Conservation (phyloP, 23 tunicate genomes). For the Oikopleura albicans region DNA sequence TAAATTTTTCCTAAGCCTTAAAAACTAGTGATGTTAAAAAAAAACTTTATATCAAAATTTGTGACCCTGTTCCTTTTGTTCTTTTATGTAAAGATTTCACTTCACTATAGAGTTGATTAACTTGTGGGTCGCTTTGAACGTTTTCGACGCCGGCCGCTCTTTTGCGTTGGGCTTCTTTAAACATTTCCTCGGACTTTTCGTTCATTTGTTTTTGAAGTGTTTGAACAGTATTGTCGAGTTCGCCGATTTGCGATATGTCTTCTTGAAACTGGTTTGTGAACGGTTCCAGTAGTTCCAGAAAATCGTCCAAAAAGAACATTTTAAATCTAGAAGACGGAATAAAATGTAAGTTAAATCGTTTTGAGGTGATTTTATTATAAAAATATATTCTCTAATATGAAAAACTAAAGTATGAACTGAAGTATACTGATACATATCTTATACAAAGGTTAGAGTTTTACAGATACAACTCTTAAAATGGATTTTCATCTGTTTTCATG, state of each 20-base stretch:
- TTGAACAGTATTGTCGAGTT: not conserved
- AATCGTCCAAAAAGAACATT: constrained; percentile 17
- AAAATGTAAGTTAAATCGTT: no score
- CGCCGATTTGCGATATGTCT: constrained; percentile 11
- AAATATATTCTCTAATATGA: not conserved
- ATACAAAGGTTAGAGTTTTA: no score
- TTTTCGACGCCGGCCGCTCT: not conserved
- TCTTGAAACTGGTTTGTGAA: not conserved
- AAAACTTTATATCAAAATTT: not conserved
- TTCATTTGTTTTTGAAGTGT: not conserved
- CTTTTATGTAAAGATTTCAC: not conserved
- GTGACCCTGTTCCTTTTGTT: not conserved
- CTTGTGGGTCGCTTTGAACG: not conserved
- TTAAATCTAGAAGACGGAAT: not conserved
- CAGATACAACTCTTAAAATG: no score
- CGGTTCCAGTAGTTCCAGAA: not conserved
- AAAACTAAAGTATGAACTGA: no score
- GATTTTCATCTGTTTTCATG: no score
- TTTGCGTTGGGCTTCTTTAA: not conserved
- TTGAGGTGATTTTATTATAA: not conserved
- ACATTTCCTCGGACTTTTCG: constrained; percentile 2
- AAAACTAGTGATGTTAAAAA: no score
- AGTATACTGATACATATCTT: no score
- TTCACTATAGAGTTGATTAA: not conserved
- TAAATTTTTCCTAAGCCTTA: no score